Conservation (phyloP, 37 sponge, comb jelly and placozoan species). For the Axinella damicornis region DNA sequence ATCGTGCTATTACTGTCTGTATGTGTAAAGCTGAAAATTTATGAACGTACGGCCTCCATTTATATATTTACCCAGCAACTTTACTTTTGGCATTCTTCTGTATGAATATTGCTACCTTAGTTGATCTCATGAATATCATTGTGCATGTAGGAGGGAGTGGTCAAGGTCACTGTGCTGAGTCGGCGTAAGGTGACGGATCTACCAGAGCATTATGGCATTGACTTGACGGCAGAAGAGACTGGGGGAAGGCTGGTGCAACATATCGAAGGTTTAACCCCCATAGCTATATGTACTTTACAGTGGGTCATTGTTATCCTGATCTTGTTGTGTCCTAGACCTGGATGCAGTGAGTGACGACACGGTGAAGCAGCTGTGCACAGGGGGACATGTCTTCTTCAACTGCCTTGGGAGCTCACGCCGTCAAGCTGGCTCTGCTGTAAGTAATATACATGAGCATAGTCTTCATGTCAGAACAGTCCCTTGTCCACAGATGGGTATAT, state of each 20-base stretch:
- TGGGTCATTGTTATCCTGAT: no score
- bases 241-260: constrained; percentile 75
- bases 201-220: constrained; percentile 56
- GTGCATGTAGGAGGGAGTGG: constrained; percentile 43
- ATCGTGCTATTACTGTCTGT: no score
- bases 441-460: neutral
- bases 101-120: no score
- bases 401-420: constrained; percentile 79
- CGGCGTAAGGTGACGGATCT: constrained; percentile 51
- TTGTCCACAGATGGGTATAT: no score
- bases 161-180: constrained; percentile 63
- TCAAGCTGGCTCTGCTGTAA: constrained; percentile 83
- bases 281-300: no score
- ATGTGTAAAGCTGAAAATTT: no score
- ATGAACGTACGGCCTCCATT: no score
- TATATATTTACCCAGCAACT: no score
- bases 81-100: no score
- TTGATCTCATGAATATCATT: no score
- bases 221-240: constrained; percentile 42
- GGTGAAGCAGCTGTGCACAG: constrained; percentile 68
- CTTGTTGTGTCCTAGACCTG: constrained; percentile 39
- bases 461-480: no score
- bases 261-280: constrained; percentile 47
- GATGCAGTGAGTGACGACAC: constrained; percentile 75
- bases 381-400: constrained; percentile 76